Percentiles rank a stretch among this genome's conserved stretches.
phyloP scores from a whole-genome alignment of 2,888 invertebrate genomes.

The Fragum sueziense region DNA sequence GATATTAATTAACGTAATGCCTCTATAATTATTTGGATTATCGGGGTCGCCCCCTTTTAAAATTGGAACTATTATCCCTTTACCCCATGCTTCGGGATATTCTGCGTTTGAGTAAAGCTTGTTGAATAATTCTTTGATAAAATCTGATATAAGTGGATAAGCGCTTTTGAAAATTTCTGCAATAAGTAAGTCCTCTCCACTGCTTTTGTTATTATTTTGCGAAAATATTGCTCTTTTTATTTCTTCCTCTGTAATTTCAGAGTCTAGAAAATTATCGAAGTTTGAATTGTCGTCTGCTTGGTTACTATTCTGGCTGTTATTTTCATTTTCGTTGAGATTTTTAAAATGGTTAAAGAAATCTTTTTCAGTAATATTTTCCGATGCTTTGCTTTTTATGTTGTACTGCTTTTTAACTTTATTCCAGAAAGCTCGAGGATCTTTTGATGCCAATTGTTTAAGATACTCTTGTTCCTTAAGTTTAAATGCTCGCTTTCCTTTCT shows the following conservation, averaged over 20 bases:
- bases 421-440: not conserved
- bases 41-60: not conserved
- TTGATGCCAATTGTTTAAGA: not conserved
- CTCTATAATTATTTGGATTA: too few relatives aligned
- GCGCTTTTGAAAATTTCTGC: not conserved
- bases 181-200: not conserved
- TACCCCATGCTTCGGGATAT: slow-evolving; percentile 25
- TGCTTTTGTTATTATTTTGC: slow-evolving; percentile 20
- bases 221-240: slow-evolving; percentile 14
- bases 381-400: not conserved
- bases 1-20: too few relatives aligned
- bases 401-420: slow-evolving; percentile 8
- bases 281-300: not conserved
- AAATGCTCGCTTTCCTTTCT: not conserved
- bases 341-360: slow-evolving; percentile 5
- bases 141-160: not conserved
- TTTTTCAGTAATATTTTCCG: not conserved
- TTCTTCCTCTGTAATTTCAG: slow-evolving; percentile 12
- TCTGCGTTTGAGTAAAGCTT: not conserved
- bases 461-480: not conserved
- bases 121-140: too few relatives aligned
- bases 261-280: not conserved
- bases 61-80: slow-evolving; percentile 22
- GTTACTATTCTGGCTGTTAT: not conserved
- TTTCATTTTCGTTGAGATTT: not conserved